A percentile compares a stretch with the other conserved stretches of the same genome.
phyloP scores from a whole-genome alignment of 1,140 invertebrate genomes.

The Cherax quadricarinatus region DNA sequence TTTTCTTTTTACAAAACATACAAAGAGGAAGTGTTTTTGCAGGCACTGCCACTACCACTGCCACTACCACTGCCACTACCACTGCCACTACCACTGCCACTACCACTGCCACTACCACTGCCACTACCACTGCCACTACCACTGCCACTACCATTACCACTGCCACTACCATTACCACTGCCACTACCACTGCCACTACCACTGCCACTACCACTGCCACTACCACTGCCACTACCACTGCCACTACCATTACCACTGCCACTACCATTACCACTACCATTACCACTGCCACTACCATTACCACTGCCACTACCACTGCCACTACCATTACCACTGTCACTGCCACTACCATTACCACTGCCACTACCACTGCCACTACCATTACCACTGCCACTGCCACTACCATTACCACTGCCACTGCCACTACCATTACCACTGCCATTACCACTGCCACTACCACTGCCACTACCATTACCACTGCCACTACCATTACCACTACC shows the following conservation, averaged over 20 bases:
- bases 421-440: too few species aligned
- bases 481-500: too few species aligned
- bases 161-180: not conserved
- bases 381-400: too few species aligned
- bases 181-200: not conserved
- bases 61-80: not conserved
- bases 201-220: not conserved
- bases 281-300: not conserved
- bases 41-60: conserved; percentile 1
- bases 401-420: too few species aligned
- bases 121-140: not conserved
- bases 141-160: not conserved
- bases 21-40: not conserved
- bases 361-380: too few species aligned
- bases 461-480: too few species aligned
- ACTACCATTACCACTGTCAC: not conserved
- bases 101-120: not conserved
- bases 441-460: too few species aligned
- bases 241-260: not conserved
- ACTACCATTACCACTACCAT: not conserved
- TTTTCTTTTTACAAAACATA: not conserved
- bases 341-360: too few species aligned
- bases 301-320: not conserved
- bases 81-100: not conserved
- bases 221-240: not conserved